A percentile compares a stretch with the other conserved stretches of the same genome.
Evolutionary conservation across 2,113 vertebrate genomes (phyloP).

Genomic region (Salvelinus namaycush): DNA sequence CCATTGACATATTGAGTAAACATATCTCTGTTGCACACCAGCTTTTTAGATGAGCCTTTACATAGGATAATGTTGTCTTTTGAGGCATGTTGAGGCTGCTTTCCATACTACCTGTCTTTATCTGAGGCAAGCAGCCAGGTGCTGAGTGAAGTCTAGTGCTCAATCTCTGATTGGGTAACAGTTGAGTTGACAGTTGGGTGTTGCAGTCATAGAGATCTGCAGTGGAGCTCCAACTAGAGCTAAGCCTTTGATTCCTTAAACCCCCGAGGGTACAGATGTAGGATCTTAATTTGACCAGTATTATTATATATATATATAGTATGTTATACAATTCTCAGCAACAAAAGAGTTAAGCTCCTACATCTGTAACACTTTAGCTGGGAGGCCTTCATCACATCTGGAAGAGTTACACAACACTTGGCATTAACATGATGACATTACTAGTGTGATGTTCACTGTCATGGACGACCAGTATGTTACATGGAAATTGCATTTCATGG

Average conservation of each 20-base stretch:
- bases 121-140: too few species aligned
- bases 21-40: too few species aligned
- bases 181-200: conserved; percentile 57
- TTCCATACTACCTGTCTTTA: too few species aligned
- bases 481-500: neutral
- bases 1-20: too few species aligned
- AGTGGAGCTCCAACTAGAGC: conserved; percentile 55
- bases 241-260: conserved; percentile 70
- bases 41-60: too few species aligned
- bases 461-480: conserved; percentile 1
- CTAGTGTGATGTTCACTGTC: conserved; percentile 45
- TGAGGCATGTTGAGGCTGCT: too few species aligned
- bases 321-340: too few species aligned
- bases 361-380: conserved; percentile 49
- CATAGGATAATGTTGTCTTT: too few species aligned
- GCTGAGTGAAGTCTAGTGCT: conserved; percentile 24
- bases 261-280: conserved; percentile 39
- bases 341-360: too few species aligned
- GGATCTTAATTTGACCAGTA: too few species aligned
- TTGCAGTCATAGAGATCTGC: conserved; percentile 56
- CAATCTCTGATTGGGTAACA: conserved; percentile 47
- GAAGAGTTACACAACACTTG: conserved; percentile 43
- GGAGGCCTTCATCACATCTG: conserved; percentile 55
- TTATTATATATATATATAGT: too few species aligned
- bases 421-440: conserved; percentile 52